Evolutionary conservation across 64 coral and sea anemone species (phyloP).

Genomic region (Dendrophyllia cribrosa): DNA sequence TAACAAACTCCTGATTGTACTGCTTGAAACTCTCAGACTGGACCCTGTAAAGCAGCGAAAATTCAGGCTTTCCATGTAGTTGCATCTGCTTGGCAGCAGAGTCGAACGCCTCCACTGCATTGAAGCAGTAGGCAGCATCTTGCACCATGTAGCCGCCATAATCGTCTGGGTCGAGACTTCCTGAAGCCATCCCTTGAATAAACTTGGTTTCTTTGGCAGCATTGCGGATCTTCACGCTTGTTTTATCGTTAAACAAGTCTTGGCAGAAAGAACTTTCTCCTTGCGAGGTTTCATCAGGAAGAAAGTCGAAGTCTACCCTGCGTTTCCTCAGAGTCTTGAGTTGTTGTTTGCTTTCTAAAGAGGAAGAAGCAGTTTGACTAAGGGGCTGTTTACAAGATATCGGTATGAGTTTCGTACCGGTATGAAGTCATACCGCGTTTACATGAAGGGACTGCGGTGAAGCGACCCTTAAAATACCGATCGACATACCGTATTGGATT

Average conservation of each 20-base stretch:
- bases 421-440: no score
- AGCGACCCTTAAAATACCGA: no score
- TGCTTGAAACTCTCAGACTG: slow-evolving; percentile 53
- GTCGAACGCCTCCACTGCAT: slow-evolving; percentile 55
- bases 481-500: no score
- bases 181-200: slow-evolving; percentile 42
- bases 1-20: slow-evolving; percentile 61
- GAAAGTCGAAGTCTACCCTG: not conserved
- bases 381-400: no score
- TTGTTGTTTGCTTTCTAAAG: no score
- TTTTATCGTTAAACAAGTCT: slow-evolving; percentile 17
- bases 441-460: no score
- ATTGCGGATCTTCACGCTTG: slow-evolving; percentile 24
- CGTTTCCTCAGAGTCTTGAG: not conserved
- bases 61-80: slow-evolving; percentile 8
- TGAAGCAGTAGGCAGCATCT: slow-evolving; percentile 73
- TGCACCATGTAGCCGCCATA: slow-evolving; percentile 78
- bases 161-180: slow-evolving; percentile 46
- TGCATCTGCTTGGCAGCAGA: slow-evolving; percentile 35
- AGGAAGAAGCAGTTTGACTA: no score
- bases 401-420: no score
- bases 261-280: slow-evolving; percentile 2
- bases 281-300: not conserved
- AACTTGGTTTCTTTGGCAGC: slow-evolving; percentile 40
- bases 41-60: slow-evolving; percentile 52